Conservation (phyloP, 1,140 invertebrate species). For the Tetramorium alpestre region DNA sequence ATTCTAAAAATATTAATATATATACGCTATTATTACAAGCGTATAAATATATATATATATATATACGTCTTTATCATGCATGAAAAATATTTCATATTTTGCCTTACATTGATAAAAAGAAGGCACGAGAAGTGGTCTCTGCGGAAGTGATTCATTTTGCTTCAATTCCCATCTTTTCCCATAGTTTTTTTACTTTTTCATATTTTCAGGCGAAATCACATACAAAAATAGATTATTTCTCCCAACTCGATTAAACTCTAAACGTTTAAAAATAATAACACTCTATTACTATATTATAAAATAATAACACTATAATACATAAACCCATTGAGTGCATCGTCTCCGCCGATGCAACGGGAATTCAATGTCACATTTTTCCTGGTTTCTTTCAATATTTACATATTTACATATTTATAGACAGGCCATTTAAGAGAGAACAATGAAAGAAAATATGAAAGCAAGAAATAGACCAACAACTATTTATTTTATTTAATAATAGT, state of each 20-base stretch:
- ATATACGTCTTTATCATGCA: slow-evolving; percentile 11
- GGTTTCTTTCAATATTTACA: slow-evolving; percentile 28
- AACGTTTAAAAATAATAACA: not conserved
- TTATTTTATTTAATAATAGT: slow-evolving; percentile 1
- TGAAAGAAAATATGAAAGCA: slow-evolving; percentile 1
- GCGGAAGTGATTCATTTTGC: slow-evolving; percentile 13
- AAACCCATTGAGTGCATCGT: not conserved
- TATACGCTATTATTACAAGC: not conserved
- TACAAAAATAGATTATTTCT: slow-evolving; percentile 51
- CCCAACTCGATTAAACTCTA: not conserved
- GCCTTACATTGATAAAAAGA: slow-evolving; percentile 31
- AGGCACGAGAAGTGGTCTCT: slow-evolving; percentile 64
- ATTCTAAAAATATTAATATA: slow-evolving; percentile 62
- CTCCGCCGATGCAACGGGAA: not conserved
- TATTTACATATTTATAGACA: slow-evolving; percentile 48
- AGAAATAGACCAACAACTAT: slow-evolving; percentile 7
- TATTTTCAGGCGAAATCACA: not conserved
- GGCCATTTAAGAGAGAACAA: not conserved
- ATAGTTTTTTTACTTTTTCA: not conserved
- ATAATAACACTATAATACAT: slow-evolving; percentile 10
- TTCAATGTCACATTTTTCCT: not conserved
- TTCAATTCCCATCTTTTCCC: slow-evolving; percentile 8
- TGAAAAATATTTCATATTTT: not conserved
- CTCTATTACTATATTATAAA: not conserved
- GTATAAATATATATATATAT: slow-evolving; percentile 10